Base-by-base conservation (phyloP, 2,113 vertebrate genomes). In the Chaetura pelagica region DNA sequence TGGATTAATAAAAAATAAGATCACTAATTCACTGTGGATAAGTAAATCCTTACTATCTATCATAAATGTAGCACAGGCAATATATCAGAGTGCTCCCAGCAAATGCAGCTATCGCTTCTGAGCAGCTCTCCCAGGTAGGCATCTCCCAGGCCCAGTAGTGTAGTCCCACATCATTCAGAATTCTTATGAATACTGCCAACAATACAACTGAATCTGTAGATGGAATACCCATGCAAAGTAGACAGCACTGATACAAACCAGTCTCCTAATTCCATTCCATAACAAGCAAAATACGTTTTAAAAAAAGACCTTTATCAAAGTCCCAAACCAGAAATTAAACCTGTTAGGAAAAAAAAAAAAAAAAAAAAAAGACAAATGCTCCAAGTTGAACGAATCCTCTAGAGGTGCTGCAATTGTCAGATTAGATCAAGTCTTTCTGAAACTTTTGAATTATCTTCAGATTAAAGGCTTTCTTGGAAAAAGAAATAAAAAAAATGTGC, bases 401-500 rank as follows among this genome's bases (percentile, higher is more conserved):
- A 54, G 57, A 90, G 61, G 23, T 92, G 48, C 68, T 68, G 52
- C 52, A 78, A 34, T 95, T 93, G 72, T n/a, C n/a, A n/a, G n/a
- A n/a, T n/a, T n/a, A n/a, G n/a, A 81, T 93, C 73, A 88, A 81
- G 40, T 48, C 61, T 94, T 93, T 87, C 79, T 68, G 40, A 75
- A 90, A 89, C 46, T 92, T 89, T 57, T 78, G 76, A 96, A 87
- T 34, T 44, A 57, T 66, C 57, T 94, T 90, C 52, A 93, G 35
- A 72, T 90, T 86, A 90, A 96, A 89, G 79, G 27, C 15, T 94
- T 92, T 73, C 38, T 64, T 54, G 54, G 24, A 86, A 92, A 61
- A n/a, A n/a, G n/a, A n/a, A 38, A 38, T 8, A 38, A 38, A 38
- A 38, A 1, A 3, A 75, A 8, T 7, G 6, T 67, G 20, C 10